Base-by-base conservation (phyloP, 1,140 invertebrate genomes). In the Saxidomus purpurata region DNA sequence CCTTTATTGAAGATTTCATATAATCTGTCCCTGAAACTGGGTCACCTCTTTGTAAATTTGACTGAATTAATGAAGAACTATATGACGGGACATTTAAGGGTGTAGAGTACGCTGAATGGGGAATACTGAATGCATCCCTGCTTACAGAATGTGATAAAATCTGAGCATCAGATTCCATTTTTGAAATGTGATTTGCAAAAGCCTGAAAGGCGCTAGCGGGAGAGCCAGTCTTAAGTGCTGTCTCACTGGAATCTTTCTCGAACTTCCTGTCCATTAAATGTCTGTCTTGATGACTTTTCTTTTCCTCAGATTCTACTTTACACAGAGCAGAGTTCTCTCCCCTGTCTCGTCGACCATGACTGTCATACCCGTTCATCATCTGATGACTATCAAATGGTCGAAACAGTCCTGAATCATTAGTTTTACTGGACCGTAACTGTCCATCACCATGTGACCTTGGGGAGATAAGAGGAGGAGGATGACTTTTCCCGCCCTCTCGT, bases 321-420 rank as follows among this genome's bases (percentile, higher is more conserved):
- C 34, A 38, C 40, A 22, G 4, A 1, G 28, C 15, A 38, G 79
- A 81, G 49, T 81, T 61, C 0, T 63, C 52, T 69, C 36, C 63
- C 59, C n/a, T 52, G 38, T 71, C 81, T n/a, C 76, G 86, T 69
- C 55, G 49, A 82, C 69, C 28, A 11, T 76, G 43, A 43, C 19
- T 47, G 4, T 90, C 84, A 81, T 89, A 92, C 19, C 89, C 87
- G 80, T 88, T 91, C 28, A 81, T 86, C 40, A 87, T 76, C 40
- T 82, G 84, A 34, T 83, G 69, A 11, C 90, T 92, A 40, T 94
- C 93, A 91, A 93, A 93, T 15, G 93, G 92, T 67, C 93, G 79
- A 90, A 93, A 93, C 52, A 93, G 89, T n/a, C 87, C 81, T n/a
- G 81, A 80, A 6, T 92, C 87, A 25, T 84, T 74, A 49, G 25